Evolutionary conservation across 2,797 vertebrate species (phyloP), one percentile per base, ranked within the genome.

Genomic region (Enteromius trimaculatus): DNA sequence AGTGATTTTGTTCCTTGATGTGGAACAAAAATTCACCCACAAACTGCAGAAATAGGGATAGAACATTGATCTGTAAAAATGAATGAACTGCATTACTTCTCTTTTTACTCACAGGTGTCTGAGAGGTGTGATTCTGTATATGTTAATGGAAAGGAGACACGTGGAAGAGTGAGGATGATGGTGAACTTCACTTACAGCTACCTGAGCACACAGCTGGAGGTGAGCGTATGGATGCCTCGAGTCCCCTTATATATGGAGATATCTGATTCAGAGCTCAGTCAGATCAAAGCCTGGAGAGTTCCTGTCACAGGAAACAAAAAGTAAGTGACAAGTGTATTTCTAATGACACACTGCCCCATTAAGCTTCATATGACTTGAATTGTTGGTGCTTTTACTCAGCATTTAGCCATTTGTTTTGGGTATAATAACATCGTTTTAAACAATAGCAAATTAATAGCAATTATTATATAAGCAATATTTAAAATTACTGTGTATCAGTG

Each of bases 101-200:
- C 3, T 55, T 74, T 74, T 31, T 49, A 37, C 29, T 34, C 31
- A 55, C 89, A 98, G 97, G 96, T 98, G 83, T 98, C 97, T 0
- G 96, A 97, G 81, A 94, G 93, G 70, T 99, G 97, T 29, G 96
- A 99, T 92, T 97, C 97, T 0, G 90, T 99, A 80, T 98, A 95
- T 10, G 96, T 98, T 88, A 98, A 97, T 0, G 97, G 97, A 65
- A 98, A 97, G 83, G 97, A 99, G 94, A 95, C 95, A 8, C 96
- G 94, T 77, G 97, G 97, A 77, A 95, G 95, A 88, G 92, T 92
- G 89, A 94, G 88, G 0, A 95, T 93, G 0, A 87, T 92, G 37
- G 96, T 99, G 86, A 97, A 96, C 93, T 98, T 98, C 90, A 97
- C 96, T 0, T 97, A 97, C 89, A 96, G 97, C 87, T 95, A 98